A percentile compares a stretch with the other conserved stretches of the same genome.
Evolutionary conservation across 2,797 vertebrate species (phyloP).

Genomic region (Streptopelia turtur): DNA sequence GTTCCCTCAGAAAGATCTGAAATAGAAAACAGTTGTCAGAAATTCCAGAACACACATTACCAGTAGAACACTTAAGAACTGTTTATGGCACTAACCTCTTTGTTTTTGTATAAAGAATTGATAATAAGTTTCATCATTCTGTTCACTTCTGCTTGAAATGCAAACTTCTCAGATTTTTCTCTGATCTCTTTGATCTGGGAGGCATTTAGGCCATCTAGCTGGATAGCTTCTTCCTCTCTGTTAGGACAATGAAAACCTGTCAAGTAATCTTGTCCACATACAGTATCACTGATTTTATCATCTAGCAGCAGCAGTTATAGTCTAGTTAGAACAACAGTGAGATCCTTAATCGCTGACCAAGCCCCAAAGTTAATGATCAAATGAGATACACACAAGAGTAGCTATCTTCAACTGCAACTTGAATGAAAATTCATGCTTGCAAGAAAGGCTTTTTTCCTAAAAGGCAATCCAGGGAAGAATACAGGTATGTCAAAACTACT

Average conservation of each 20-base stretch:
- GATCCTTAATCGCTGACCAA: background rate
- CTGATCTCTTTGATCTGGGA: conserved; percentile 96
- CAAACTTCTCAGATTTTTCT: conserved; percentile 97
- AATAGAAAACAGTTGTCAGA: background rate
- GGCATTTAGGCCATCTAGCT: conserved; percentile 95
- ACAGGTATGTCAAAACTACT: background rate
- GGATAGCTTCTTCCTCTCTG: conserved; percentile 97
- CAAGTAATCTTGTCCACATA: background rate
- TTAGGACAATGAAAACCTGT: background rate
- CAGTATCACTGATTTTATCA: background rate
- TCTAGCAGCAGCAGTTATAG: background rate
- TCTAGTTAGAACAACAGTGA: background rate
- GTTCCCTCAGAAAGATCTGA: conserved; percentile 97
- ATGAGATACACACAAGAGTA: accelerated
- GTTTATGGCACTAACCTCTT: conserved; percentile 85
- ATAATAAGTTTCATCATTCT: conserved; percentile 99
- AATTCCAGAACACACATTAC: background rate
- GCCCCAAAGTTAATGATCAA: background rate
- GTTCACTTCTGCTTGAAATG: conserved; percentile 97
- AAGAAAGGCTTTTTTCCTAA: background rate
- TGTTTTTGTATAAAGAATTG: conserved; percentile 98
- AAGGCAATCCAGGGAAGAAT: background rate
- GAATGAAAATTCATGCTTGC: background rate
- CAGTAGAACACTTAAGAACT: background rate
- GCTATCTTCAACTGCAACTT: background rate